Base-by-base conservation (phyloP, 2,888 invertebrate genomes). In the Oscheius myriophilus region DNA sequence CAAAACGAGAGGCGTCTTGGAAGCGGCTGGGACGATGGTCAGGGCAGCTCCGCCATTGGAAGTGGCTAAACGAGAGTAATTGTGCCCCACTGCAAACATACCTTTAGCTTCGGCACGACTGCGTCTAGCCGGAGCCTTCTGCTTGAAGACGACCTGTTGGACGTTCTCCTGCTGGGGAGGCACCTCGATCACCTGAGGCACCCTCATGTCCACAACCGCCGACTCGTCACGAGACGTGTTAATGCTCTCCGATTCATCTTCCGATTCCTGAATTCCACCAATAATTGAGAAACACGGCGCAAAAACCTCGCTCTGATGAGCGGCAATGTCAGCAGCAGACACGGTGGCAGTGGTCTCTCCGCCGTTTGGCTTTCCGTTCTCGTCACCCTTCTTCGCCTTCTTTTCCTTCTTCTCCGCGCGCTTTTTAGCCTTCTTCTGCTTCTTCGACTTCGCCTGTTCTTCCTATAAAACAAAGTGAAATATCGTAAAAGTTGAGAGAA, bases 361-460 rank as follows among this genome's bases (percentile, higher is more conserved):
- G 33, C 33, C 33, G 33, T 9, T 33, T 9, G 33, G 33, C 9
- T 33, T 33, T 33, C 33, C 45, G 18, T 67, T 69, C 39, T 55
- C 46, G 14, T 57, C 49, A 3, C 14, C 55, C 49, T 67, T 65
- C n/a, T 72, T 71, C 39, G 69, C 71, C 23, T 71, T 58, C 58
- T 70, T 70, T 42, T 58, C 49, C 39, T 64, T 71, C 49, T 73
- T 67, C 53, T 71, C 70, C 65, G 76, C 77, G 67, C 69, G 72
- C 89, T 95, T 95, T 88, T 95, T 95, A 81, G 94, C 90, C 88
- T 95, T 95, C 90, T 95, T 95, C 89, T 94, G 93, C 90, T 95
- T 94, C 89, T 96, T 95, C 67, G 95, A 91, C 87, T 97, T 96
- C 95, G 96, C 69, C 58, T 79, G 80, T 21, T 76, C 78, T 49